Evolutionary conservation across 1,140 invertebrate species (phyloP).

Genomic region (Macrobrachium nipponense): DNA sequence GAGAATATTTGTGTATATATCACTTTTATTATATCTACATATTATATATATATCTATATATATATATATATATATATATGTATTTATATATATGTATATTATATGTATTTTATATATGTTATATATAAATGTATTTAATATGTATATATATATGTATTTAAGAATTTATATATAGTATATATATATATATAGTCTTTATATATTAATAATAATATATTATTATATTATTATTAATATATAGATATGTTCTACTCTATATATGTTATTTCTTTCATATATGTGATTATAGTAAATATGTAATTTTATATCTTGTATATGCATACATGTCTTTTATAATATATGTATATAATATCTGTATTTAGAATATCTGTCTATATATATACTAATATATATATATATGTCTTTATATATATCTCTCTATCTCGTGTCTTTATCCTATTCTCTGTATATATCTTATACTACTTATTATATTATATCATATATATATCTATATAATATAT

Average conservation of each 20-base stretch:
- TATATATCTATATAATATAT: background rate
- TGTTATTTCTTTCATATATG: no score
- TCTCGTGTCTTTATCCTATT: no score
- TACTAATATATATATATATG: background rate
- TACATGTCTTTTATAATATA: no score
- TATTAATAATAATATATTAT: no score
- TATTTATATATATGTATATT: background rate
- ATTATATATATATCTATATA: background rate
- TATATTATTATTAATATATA: no score
- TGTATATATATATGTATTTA: background rate
- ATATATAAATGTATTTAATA: background rate
- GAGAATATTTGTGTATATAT: background rate
- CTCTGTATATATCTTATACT: background rate
- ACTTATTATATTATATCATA: no score
- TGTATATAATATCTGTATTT: no score
- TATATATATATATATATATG: background rate
- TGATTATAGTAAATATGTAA: no score
- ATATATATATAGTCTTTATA: conserved; percentile 8
- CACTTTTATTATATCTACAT: background rate
- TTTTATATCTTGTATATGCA: no score
- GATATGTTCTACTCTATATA: no score
- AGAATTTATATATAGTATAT: background rate
- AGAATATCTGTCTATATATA: no score
- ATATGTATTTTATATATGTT: background rate
- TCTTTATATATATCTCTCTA: no score